phyloP scores from a whole-genome alignment of 30 jellyfish, hydroid and myxozoan genomes.

The Turritopsis dohrnii region DNA sequence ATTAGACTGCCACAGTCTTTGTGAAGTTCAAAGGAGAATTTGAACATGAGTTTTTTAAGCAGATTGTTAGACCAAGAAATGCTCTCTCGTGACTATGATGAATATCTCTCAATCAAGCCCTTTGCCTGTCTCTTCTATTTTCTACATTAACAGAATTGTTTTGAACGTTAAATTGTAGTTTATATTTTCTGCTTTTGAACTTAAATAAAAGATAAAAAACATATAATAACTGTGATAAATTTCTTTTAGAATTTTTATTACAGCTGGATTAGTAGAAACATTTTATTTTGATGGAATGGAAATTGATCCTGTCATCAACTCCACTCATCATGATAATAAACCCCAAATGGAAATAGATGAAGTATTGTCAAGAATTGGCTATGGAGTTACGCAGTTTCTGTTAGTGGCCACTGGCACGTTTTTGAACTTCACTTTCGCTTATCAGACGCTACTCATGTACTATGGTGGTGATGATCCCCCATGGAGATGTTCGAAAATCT shows the following conservation, averaged over 20 bases:
- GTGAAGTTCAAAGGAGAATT: too few species aligned
- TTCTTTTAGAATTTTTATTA: not conserved
- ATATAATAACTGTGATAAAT: too few species aligned
- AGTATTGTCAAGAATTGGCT: not conserved
- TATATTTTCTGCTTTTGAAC: too few species aligned
- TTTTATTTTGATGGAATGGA: not conserved
- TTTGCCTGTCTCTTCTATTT: too few species aligned
- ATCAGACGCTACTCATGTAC: conserved; percentile 2
- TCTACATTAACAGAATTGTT: too few species aligned
- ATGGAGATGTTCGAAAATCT: not conserved
- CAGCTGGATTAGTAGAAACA: not conserved
- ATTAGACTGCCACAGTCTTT: too few species aligned
- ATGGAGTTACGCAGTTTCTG: not conserved
- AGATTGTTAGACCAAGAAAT: too few species aligned
- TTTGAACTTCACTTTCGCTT: not conserved
- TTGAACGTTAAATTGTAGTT: too few species aligned
- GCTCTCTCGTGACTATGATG: too few species aligned
- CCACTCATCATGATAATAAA: not conserved
- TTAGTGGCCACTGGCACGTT: not conserved
- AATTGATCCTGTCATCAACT: conserved; percentile 7
- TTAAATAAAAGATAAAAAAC: too few species aligned
- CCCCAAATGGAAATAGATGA: not conserved
- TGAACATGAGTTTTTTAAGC: too few species aligned
- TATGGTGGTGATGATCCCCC: conserved; percentile 2
- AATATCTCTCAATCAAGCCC: too few species aligned